These are phyloP conservation scores for Drosophila algonquin DNA, from an alignment of 2,888 invertebrate species.

Conservation along the genomic window DNA sequence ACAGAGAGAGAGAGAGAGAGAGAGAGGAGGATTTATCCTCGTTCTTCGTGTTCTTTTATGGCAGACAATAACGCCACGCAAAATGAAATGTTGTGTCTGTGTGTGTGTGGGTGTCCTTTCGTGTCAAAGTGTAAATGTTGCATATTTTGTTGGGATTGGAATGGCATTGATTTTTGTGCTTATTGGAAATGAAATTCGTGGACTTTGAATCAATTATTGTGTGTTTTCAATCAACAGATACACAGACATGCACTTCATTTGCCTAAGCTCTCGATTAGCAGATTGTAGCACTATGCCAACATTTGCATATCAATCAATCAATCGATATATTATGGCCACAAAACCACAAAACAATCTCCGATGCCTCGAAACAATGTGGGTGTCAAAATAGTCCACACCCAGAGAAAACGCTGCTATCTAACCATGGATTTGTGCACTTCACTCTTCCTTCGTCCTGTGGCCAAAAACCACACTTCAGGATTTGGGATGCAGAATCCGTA, in stretches of 20 bases:
- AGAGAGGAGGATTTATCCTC: slow-evolving; percentile 4
- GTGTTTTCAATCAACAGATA: slow-evolving; percentile 20
- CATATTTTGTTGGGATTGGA: slow-evolving; percentile 38
- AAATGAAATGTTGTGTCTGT: slow-evolving; percentile 52
- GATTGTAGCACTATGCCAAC: background rate
- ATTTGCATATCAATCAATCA: slow-evolving; percentile 40
- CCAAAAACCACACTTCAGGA: background rate
- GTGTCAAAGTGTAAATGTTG: slow-evolving; percentile 64
- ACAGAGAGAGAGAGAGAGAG: background rate
- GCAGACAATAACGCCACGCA: slow-evolving; percentile 40
- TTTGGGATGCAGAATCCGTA: slow-evolving; percentile 43
- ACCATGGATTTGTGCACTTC: background rate
- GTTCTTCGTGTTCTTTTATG: slow-evolving; percentile 49
- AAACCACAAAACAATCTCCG: slow-evolving; percentile 32
- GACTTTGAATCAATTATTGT: slow-evolving; percentile 7
- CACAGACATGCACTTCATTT: slow-evolving; percentile 26
- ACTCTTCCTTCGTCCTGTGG: no score
- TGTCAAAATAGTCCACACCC: slow-evolving; percentile 20
- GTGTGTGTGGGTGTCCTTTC: slow-evolving; percentile 27
- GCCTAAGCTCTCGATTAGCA: slow-evolving; percentile 10
- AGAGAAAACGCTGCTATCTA: slow-evolving; percentile 13
- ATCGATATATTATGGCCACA: slow-evolving; percentile 5
- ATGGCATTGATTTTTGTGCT: background rate
- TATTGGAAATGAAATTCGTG: slow-evolving; percentile 18
- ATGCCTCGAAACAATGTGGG: slow-evolving; percentile 32